Evolutionary conservation across 2,113 vertebrate species (phyloP).

Genomic region (Echinops telfairi): DNA sequence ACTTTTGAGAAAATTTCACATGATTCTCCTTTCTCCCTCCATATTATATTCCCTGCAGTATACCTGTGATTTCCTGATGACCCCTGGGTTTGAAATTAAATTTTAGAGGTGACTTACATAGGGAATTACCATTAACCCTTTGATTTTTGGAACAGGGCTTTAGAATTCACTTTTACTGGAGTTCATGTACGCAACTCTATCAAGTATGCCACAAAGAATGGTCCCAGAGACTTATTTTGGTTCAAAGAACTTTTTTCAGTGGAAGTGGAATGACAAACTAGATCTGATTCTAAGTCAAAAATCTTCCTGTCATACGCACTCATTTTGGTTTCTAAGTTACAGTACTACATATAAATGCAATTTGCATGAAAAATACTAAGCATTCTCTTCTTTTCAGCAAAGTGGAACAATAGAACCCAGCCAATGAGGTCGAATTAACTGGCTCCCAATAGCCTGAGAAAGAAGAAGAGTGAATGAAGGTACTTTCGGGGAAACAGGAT

Average conservation of each 20-base stretch:
- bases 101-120: neutral
- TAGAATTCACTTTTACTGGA: neutral
- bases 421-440: neutral
- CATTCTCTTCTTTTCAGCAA: neutral
- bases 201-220: neutral
- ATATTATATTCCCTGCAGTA: neutral
- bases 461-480: neutral
- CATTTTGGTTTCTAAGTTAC: slow-evolving; percentile 16
- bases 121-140: neutral
- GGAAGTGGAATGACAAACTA: neutral
- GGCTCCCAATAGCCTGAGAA: neutral
- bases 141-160: slow-evolving; percentile 7
- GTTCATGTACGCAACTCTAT: neutral
- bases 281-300: neutral
- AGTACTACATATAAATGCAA: neutral
- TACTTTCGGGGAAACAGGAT: neutral
- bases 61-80: neutral
- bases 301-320: slow-evolving; percentile 1
- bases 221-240: neutral
- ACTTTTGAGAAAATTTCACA: neutral
- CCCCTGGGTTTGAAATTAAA: slow-evolving; percentile 54
- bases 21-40: neutral
- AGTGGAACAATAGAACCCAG: neutral
- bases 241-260: neutral
- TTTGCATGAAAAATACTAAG: neutral